A percentile compares a stretch with the other conserved stretches of the same genome.
phyloP scores from a whole-genome alignment of 2,888 invertebrate genomes.

The Phyto melanocephala region DNA sequence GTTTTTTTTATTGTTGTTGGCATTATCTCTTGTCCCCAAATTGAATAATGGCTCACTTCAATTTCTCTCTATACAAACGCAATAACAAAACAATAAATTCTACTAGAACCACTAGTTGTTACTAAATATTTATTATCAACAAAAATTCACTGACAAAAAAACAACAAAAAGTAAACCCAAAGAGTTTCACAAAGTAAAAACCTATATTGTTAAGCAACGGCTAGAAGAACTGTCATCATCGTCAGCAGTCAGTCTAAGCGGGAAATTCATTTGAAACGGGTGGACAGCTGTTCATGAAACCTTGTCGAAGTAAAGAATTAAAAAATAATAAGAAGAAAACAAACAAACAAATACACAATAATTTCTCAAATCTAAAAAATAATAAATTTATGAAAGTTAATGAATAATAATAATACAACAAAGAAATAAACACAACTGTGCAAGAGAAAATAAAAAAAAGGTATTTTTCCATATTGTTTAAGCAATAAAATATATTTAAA shows the following conservation, averaged over 20 bases:
- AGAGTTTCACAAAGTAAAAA: neutral
- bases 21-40: neutral
- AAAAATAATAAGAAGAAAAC: slow-evolving; percentile 1
- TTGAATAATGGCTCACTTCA: neutral
- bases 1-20: neutral
- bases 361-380: neutral
- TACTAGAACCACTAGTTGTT: slow-evolving; percentile 32
- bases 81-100: neutral
- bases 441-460: slow-evolving; percentile 23
- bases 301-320: slow-evolving; percentile 2
- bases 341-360: neutral
- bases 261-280: slow-evolving; percentile 59
- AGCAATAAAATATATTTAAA: neutral
- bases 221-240: slow-evolving; percentile 28
- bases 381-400: neutral
- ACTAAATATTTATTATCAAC: slow-evolving; percentile 21
- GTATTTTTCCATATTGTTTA: neutral
- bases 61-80: neutral
- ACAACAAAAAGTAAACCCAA: slow-evolving; percentile 2
- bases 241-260: slow-evolving; percentile 55
- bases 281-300: slow-evolving; percentile 38
- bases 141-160: neutral
- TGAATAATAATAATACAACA: slow-evolving; percentile 19
- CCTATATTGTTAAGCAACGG: slow-evolving; percentile 12
- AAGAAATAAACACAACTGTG: too few species aligned